phyloP scores from a whole-genome alignment of 2,113 vertebrate species.

The Corythornis madagascariensis region DNA sequence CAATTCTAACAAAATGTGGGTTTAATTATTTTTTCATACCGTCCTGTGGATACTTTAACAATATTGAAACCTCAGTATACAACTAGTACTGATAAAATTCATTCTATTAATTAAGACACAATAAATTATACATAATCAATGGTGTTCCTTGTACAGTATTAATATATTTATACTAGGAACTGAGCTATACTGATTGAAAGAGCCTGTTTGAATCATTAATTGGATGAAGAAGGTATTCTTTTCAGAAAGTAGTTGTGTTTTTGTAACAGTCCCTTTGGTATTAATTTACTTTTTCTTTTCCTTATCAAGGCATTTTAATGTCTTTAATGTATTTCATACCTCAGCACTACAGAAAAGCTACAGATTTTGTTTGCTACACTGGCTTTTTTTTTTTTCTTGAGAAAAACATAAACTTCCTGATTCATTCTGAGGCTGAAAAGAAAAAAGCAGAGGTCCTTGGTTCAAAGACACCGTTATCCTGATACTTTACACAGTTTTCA shows the following conservation, averaged over 20 bases:
- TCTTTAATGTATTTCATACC: slow-evolving; percentile 29
- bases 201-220: not conserved
- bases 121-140: not conserved
- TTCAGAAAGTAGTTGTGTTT: slow-evolving; percentile 43
- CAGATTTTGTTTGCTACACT: slow-evolving; percentile 48
- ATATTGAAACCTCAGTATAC: not conserved
- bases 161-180: not conserved
- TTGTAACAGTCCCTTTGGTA: not conserved
- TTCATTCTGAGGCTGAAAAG: slow-evolving; percentile 48
- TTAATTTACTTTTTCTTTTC: not conserved
- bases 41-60: not conserved
- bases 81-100: not conserved
- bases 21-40: not conserved
- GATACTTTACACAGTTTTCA: slow-evolving; percentile 57
- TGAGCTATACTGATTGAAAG: not conserved
- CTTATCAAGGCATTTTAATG: slow-evolving; percentile 21
- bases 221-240: not conserved
- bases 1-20: not conserved
- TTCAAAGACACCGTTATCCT: slow-evolving; percentile 60
- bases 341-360: slow-evolving; percentile 50
- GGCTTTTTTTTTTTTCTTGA: slow-evolving; percentile 15
- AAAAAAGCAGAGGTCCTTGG: slow-evolving; percentile 49
- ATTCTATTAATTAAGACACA: not conserved
- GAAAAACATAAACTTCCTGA: slow-evolving; percentile 36
- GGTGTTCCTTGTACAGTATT: not conserved